Evolutionary conservation across 2,113 vertebrate species (phyloP).

Genomic region (Peromyscus leucopus): DNA sequence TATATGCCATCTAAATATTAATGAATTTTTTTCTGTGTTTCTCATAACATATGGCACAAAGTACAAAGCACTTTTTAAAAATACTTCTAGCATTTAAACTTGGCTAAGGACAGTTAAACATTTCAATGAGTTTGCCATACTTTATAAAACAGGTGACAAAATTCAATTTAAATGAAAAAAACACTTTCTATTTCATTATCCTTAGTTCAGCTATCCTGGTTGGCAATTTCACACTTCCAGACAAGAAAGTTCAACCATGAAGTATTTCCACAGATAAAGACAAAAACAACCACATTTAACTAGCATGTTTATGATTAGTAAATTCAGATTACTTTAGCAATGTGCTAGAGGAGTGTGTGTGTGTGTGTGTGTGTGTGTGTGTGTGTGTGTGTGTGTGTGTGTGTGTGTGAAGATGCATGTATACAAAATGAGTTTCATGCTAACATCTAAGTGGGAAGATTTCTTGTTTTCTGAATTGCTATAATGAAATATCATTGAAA

Average conservation of each 20-base stretch:
- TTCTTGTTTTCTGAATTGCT: background rate
- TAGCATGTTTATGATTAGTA: slow-evolving; percentile 62
- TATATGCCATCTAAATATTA: background rate
- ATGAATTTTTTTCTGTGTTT: background rate
- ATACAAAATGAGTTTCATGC: slow-evolving; percentile 51
- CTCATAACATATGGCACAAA: background rate
- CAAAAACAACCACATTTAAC: slow-evolving; percentile 75
- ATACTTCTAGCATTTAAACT: background rate
- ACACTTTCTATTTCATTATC: slow-evolving; percentile 77
- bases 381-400: background rate
- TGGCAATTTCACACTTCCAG: slow-evolving; percentile 69
- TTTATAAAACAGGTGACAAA: background rate
- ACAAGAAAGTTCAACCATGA: slow-evolving; percentile 59
- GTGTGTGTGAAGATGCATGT: background rate
- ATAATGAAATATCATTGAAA: background rate
- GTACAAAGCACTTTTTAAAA: background rate
- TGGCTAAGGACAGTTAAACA: background rate
- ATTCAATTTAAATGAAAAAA: slow-evolving; percentile 60
- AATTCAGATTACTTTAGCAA: slow-evolving; percentile 69
- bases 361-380: background rate
- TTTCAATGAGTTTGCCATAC: background rate
- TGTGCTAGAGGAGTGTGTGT: background rate
- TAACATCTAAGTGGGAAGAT: slow-evolving; percentile 41
- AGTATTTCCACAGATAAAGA: slow-evolving; percentile 76
- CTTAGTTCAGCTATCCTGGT: slow-evolving; percentile 76